Conservation (phyloP, 1,140 invertebrate species). For the Drosophila fuyamai region DNA sequence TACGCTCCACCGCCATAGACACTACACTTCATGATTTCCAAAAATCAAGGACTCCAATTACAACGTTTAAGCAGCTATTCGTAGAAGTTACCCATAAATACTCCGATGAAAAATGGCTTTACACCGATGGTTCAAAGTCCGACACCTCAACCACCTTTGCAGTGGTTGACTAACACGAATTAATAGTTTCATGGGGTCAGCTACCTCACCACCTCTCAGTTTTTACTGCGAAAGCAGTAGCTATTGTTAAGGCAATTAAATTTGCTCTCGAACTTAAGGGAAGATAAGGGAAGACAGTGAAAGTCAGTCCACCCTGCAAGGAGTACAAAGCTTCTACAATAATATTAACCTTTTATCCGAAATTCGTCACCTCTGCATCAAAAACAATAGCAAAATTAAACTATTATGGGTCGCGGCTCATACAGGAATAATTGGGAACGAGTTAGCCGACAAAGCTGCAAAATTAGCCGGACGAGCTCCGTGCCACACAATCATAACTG, state of each 20-base stretch:
- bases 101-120: not conserved
- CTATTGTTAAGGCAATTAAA: slow-evolving; percentile 6
- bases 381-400: not conserved
- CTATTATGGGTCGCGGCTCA: not conserved
- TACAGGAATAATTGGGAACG: not conserved
- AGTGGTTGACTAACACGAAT: too few species aligned
- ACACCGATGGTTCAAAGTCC: not conserved
- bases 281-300: slow-evolving; percentile 9
- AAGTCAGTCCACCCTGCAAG: slow-evolving; percentile 6
- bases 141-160: too few species aligned
- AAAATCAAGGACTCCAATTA: slow-evolving; percentile 3
- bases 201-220: slow-evolving; percentile 9
- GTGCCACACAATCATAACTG: slow-evolving; percentile 16
- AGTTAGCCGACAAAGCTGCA: too few species aligned
- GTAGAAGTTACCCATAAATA: too few species aligned
- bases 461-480: slow-evolving; percentile 2
- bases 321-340: not conserved
- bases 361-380: slow-evolving; percentile 1
- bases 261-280: not conserved
- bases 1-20: not conserved
- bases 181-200: slow-evolving; percentile 2
- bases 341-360: not conserved
- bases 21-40: slow-evolving; percentile 5
- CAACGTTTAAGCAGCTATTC: too few species aligned
- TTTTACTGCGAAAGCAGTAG: slow-evolving; percentile 13